These are phyloP conservation scores for Drosophila sechellia DNA, from an alignment of 1,140 invertebrate species.

Conservation along the genomic window DNA sequence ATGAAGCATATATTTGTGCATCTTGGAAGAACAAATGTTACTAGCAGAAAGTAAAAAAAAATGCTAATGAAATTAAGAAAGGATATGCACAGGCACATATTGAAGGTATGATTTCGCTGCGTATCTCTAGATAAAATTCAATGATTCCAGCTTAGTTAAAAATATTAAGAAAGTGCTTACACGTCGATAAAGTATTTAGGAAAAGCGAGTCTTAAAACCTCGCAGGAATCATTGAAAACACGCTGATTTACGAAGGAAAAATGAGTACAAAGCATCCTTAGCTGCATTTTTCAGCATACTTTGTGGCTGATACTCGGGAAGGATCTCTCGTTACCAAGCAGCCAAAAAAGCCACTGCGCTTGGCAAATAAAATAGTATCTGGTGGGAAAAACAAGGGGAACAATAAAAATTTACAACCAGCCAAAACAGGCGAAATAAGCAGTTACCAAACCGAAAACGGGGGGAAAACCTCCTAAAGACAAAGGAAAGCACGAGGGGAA, in stretches of 20 bases:
- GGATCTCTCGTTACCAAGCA: conserved; percentile 27
- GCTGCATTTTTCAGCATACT: conserved; percentile 28
- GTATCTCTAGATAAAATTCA: no score
- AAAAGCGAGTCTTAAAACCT: no score
- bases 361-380: conserved; percentile 74
- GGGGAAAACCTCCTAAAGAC: conserved; percentile 30
- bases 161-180: no score
- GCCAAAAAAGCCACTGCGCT: conserved; percentile 25
- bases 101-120: no score
- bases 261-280: conserved; percentile 10
- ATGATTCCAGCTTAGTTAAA: background rate
- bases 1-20: no score
- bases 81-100: no score
- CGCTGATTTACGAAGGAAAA: background rate
- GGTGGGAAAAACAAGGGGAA: conserved; percentile 66
- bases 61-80: no score
- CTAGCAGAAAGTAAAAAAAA: no score
- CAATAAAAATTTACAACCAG: conserved; percentile 80
- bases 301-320: conserved; percentile 30
- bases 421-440: conserved; percentile 50
- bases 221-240: background rate
- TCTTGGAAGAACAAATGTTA: no score
- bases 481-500: conserved; percentile 62
- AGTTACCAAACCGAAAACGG: background rate
- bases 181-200: background rate